Evolutionary conservation across 2,888 invertebrate species (phyloP), one percentile per base, ranked within the genome.

Genomic region (Campoplex capitator): DNA sequence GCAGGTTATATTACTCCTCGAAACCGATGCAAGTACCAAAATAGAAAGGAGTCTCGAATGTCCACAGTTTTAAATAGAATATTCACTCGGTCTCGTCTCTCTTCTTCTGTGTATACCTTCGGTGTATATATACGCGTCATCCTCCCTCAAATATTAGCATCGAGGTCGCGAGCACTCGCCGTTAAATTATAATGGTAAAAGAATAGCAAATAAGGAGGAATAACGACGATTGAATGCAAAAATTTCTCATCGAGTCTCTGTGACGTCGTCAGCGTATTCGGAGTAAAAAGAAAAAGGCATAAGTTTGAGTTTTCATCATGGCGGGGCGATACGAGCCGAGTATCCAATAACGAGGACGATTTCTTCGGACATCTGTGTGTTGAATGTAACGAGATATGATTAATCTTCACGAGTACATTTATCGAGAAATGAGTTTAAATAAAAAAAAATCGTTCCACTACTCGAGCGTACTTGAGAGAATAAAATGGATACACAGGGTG

Each of bases 31-130:
- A 83, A 79, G 51, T 71, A 83, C 76, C 77, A 80, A 86, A 83
- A 83, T 86, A 86, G 83, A 83, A 76, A 77, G 71, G 76, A 67
- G 83, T 76, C 83, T 86, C 80, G 83, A 86, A 83, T 83, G 83
- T 80, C 80, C 86, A 67, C 16, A 9, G 71, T 76, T 83, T 83
- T 77, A 83, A 86, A 86, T 83, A 83, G 79, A 76, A 83, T 77
- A 83, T 77, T 62, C 83, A 62, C 71, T 67, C 71, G 38, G 45
- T 56, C 38, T 73, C 56, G 32, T 16, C 35, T 54, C 6, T 62
- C 13, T 32, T 6, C 6, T 32, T 16, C 16, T 32, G 32, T 62
- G 32, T 62, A 28, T 62, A 32, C 62, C 32, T 62, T 62, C 32
- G 62, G 62, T 32, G 28, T 62, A 62, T 32, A 32, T 2, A 32